phyloP scores from a whole-genome alignment of 1,140 invertebrate species.

The Dufourea novaeangliae region DNA sequence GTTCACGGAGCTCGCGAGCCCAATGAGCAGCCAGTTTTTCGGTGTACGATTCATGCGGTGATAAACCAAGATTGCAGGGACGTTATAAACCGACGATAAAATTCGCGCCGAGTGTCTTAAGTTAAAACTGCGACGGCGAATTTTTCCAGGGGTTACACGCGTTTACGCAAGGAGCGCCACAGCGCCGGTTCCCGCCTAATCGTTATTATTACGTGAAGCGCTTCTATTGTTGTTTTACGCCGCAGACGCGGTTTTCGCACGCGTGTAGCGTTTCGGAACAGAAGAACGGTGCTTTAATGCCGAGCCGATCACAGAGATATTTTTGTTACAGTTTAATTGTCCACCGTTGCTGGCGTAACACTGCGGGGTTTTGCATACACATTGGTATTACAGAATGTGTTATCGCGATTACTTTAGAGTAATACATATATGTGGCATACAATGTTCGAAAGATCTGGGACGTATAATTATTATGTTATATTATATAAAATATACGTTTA shows the following conservation, averaged over 20 bases:
- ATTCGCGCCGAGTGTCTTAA: slow-evolving; percentile 5
- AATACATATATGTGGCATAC: neutral
- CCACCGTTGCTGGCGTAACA: neutral
- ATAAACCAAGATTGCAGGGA: slow-evolving; percentile 20
- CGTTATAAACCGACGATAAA: slow-evolving; percentile 15
- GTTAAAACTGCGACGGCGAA: neutral
- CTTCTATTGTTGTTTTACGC: slow-evolving; percentile 23
- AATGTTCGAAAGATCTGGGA: neutral
- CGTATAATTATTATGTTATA: neutral
- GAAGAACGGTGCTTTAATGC: neutral
- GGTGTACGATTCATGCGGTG: slow-evolving; percentile 1
- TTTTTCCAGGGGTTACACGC: slow-evolving; percentile 11
- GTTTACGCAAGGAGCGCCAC: slow-evolving; percentile 35
- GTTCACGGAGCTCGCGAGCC: neutral
- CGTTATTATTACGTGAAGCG: slow-evolving; percentile 19
- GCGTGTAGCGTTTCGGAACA: neutral
- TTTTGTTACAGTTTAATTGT: neutral
- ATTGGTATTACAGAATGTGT: neutral
- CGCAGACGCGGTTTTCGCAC: slow-evolving; percentile 25
- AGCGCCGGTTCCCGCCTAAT: slow-evolving; percentile 24
- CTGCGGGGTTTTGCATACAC: neutral
- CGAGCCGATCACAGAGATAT: neutral
- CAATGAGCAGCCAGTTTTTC: neutral
- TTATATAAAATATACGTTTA: neutral
- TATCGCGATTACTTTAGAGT: neutral